These are phyloP conservation scores for Xanthia icteritia DNA, from an alignment of 2,888 invertebrate genomes.

Conservation along the genomic window DNA sequence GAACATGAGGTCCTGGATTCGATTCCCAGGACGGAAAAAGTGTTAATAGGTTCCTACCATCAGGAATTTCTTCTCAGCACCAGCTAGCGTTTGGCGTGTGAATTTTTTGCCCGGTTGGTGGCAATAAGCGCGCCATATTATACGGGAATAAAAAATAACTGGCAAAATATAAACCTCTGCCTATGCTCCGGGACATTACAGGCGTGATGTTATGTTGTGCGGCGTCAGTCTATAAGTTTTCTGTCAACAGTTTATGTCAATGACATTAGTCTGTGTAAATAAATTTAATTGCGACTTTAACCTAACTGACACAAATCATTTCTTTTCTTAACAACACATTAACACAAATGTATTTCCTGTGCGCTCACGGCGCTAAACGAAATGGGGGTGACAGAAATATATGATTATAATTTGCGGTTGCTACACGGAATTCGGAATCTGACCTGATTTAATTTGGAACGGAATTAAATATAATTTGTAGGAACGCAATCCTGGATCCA, in stretches of 20 bases:
- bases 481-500: not conserved
- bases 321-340: slow-evolving; percentile 29
- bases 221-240: not conserved
- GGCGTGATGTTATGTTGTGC: not conserved
- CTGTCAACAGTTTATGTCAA: not conserved
- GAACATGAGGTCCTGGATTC: not conserved
- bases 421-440: slow-evolving; percentile 36
- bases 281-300: not conserved
- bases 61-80: not conserved
- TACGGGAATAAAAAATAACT: not conserved
- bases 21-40: not conserved
- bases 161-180: not conserved
- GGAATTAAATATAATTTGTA: slow-evolving; percentile 16
- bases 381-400: slow-evolving; percentile 56
- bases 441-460: slow-evolving; percentile 50
- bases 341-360: slow-evolving; percentile 45
- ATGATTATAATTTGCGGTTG: slow-evolving; percentile 56
- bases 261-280: not conserved
- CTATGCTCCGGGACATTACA: not conserved
- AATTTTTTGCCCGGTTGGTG: not conserved
- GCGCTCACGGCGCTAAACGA: slow-evolving; percentile 27
- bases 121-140: not conserved
- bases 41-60: not conserved
- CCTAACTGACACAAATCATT: slow-evolving; percentile 7
- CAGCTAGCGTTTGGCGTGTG: not conserved